These are phyloP conservation scores for Enteromius fasciolatus DNA, from an alignment of 2,797 vertebrate genomes.

Conservation along the genomic window DNA sequence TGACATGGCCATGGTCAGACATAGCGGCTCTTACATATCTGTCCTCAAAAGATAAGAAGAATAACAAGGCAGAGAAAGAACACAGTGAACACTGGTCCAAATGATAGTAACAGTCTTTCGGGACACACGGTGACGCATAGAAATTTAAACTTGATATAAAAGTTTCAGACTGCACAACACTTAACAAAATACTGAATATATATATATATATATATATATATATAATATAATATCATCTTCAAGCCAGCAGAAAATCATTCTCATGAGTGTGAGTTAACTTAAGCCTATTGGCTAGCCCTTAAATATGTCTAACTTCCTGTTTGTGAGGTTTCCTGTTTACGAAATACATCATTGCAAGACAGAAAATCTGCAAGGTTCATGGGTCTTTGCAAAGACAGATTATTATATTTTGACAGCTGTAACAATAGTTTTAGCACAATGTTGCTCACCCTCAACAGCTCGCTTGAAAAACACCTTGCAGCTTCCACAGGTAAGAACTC, in stretches of 20 bases:
- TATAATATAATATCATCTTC: too few relatives aligned
- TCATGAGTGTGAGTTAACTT: neutral
- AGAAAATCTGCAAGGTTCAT: neutral
- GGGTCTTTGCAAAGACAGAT: neutral
- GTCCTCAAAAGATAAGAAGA: constrained; percentile 70
- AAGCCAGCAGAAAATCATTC: neutral
- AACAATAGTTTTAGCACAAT: neutral
- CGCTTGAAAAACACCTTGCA: constrained; percentile 99
- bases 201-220: neutral
- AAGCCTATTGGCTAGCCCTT: neutral
- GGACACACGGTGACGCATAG: constrained; percentile 56
- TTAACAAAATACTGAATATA: neutral
- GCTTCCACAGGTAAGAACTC: constrained; percentile 96
- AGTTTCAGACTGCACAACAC: neutral
- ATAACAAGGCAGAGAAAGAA: constrained; percentile 69
- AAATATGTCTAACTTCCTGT: neutral
- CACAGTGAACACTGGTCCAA: constrained; percentile 67
- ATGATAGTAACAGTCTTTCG: constrained; percentile 71
- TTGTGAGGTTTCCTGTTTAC: neutral
- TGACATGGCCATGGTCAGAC: constrained; percentile 77
- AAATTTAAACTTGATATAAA: neutral
- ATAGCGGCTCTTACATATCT: constrained; percentile 74
- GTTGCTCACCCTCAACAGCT: constrained; percentile 93
- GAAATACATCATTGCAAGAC: neutral
- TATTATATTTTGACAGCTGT: neutral